Conservation (phyloP, 2,113 vertebrate species). For the Pterocles gutturalis region DNA sequence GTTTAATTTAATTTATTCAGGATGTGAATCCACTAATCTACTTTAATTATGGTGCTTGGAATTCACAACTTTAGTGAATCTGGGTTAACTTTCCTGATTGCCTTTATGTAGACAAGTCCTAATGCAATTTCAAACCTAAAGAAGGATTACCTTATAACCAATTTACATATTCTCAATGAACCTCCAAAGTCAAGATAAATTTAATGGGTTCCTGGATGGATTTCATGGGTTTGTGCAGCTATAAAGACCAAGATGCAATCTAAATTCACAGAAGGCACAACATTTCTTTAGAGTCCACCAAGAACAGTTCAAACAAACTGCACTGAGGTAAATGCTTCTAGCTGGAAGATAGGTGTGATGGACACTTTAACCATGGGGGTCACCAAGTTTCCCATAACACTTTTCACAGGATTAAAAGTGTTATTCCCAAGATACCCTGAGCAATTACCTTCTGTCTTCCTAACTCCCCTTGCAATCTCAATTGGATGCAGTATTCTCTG, state of each 20-base stretch:
- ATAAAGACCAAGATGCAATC: neutral
- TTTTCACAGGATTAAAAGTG: constrained; percentile 12
- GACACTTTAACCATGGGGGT: neutral
- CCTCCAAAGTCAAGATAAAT: neutral
- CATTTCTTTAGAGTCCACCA: neutral
- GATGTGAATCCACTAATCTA: constrained; percentile 30
- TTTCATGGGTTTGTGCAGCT: neutral
- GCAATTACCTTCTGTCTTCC: neutral
- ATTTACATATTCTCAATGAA: neutral
- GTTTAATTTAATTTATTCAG: constrained; percentile 49
- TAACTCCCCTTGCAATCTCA: neutral
- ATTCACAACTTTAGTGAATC: constrained; percentile 42
- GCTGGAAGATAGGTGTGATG: neutral
- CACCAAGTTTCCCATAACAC: neutral
- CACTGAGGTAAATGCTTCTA: neutral
- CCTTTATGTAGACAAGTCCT: neutral
- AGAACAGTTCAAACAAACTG: neutral
- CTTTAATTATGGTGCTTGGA: constrained; percentile 43
- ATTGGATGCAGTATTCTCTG: neutral
- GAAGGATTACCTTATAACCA: neutral
- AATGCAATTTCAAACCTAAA: constrained; percentile 15
- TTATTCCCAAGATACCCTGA: neutral
- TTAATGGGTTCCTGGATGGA: neutral
- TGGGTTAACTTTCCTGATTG: constrained; percentile 17
- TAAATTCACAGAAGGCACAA: neutral